Evolutionary conservation across 2,113 vertebrate species (phyloP).

Genomic region (Anoplopoma fimbria): DNA sequence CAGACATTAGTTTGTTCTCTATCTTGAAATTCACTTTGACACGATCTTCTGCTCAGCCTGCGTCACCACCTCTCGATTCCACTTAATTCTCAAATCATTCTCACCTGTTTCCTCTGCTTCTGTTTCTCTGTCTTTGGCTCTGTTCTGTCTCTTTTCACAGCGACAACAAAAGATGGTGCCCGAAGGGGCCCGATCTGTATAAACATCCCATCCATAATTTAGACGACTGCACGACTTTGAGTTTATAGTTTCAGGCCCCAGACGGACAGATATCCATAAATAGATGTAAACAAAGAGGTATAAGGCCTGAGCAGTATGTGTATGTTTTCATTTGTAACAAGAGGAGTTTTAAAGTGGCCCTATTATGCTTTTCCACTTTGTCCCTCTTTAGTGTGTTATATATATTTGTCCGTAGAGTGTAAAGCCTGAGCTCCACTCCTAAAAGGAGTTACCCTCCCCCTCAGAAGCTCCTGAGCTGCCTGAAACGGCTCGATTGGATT

Average conservation of each 20-base stretch:
- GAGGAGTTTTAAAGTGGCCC: no score
- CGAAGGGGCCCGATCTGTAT: constrained; percentile 45
- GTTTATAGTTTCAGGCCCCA: constrained; percentile 49
- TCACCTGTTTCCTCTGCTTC: constrained; percentile 9
- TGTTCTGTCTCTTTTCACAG: constrained; percentile 29
- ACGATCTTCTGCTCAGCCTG: constrained; percentile 32
- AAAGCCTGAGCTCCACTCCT: no score
- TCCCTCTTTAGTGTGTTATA: no score
- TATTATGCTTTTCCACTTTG: no score
- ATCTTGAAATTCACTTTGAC: neutral
- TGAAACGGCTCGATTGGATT: no score
- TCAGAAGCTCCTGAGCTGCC: no score
- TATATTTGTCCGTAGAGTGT: no score
- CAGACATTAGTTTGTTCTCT: constrained; percentile 33
- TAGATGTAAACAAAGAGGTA: constrained; percentile 28
- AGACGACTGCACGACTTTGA: constrained; percentile 48
- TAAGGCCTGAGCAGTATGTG: neutral
- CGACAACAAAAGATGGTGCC: constrained; percentile 55
- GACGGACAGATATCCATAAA: constrained; percentile 22
- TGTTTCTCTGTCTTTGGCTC: constrained; percentile 33
- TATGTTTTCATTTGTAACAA: constrained; percentile 11
- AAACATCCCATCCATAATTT: constrained; percentile 74
- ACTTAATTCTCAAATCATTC: constrained; percentile 21
- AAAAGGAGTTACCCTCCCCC: no score
- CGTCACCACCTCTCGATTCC: constrained; percentile 16